A percentile compares a stretch with the other conserved stretches of the same genome.
These are phyloP conservation scores for Vesta saturnalis DNA, from an alignment of 2,888 invertebrate species.

Conservation along the genomic window DNA sequence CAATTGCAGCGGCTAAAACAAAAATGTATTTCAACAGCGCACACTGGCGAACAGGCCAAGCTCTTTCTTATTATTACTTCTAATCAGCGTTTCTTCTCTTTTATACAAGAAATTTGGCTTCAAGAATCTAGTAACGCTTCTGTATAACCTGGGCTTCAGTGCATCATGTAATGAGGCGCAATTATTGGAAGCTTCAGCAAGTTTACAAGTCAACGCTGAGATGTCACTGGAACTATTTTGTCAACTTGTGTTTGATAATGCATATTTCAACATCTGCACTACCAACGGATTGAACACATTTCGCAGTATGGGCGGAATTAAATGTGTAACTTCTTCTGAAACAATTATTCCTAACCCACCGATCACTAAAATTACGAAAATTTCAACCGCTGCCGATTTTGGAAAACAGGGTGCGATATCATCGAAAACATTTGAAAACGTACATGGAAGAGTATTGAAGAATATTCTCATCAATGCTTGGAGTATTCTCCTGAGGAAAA, in stretches of 20 bases:
- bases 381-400: neutral
- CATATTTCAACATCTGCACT: no score
- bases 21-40: neutral
- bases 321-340: neutral
- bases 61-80: neutral
- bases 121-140: no score
- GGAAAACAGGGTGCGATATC: neutral
- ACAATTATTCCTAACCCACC: neutral
- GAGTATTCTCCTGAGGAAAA: no score
- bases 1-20: neutral
- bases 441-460: neutral
- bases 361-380: neutral
- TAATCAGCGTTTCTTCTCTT: neutral
- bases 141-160: no score
- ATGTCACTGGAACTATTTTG: no score
- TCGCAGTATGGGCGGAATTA: no score
- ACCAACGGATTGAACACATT: no score
- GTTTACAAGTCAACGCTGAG: no score
- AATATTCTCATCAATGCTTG: neutral
- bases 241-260: no score
- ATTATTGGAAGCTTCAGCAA: neutral
- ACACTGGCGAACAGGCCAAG: no score
- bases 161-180: neutral
- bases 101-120: no score
- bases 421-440: conserved; percentile 6